Percentiles rank a stretch among this genome's conserved stretches.
These are phyloP conservation scores for Phyllotreta cruciferae DNA, from an alignment of 2,888 invertebrate genomes.

Conservation along the genomic window DNA sequence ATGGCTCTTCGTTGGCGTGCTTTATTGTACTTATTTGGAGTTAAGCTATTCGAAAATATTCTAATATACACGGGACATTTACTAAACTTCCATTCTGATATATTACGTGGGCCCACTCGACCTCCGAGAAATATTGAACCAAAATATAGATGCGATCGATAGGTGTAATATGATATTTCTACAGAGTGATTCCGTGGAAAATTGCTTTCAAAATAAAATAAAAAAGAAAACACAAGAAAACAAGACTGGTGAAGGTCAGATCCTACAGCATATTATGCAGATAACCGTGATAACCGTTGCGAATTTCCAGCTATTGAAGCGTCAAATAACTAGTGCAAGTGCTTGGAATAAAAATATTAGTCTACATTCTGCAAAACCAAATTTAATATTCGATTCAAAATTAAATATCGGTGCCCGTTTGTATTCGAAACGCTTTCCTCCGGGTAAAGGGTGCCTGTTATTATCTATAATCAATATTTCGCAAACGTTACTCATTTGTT, in stretches of 20 bases:
- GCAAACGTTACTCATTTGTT: conserved; percentile 30
- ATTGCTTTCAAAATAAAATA: background rate
- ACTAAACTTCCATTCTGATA: conserved; percentile 10
- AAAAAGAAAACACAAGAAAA: background rate
- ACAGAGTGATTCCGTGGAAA: background rate
- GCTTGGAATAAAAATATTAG: background rate
- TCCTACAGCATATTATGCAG: too few relatives aligned
- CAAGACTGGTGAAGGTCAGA: too few relatives aligned
- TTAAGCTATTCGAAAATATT: conserved; percentile 14
- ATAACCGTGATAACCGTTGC: background rate
- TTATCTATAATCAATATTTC: conserved; percentile 31
- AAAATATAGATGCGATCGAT: too few relatives aligned
- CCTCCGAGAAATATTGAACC: background rate
- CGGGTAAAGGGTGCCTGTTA: conserved; percentile 27
- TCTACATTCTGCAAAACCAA: too few relatives aligned
- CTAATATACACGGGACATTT: conserved; percentile 10
- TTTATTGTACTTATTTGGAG: conserved; percentile 23
- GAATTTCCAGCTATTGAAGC: too few relatives aligned
- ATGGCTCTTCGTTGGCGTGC: conserved; percentile 25
- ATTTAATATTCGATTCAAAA: conserved; percentile 8
- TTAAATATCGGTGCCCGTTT: conserved; percentile 24
- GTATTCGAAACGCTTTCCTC: conserved; percentile 26
- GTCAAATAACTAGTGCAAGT: too few relatives aligned
- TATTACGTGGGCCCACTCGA: conserved; percentile 11
- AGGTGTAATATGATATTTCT: background rate